Evolutionary conservation across 2,797 vertebrate genomes (phyloP), one percentile per base, ranked within the genome.

Genomic region (Myotis myotis): DNA sequence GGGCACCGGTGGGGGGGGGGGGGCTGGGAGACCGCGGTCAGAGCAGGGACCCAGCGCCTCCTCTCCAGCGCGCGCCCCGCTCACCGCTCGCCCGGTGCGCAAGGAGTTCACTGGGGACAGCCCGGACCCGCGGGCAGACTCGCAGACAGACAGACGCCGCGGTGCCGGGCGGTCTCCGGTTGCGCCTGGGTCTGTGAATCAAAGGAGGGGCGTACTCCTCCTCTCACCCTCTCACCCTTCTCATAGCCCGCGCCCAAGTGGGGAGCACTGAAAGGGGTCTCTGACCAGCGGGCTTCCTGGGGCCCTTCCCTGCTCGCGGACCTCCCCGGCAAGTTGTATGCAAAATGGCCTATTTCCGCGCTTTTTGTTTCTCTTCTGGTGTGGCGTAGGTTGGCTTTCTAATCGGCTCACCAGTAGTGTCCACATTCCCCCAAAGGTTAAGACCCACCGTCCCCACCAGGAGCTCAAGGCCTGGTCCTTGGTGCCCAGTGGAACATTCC

Each of bases 71-170:
- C 30, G 19, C 28, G 17, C 20, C 5, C 0, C 8, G 64, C 30
- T 68, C 44, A 3, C 66, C 3, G 8, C 1, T 8, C 20, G 38
- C 68, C 87, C 81, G 6, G 51, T 36, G 33, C 22, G 1, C 33
- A 11, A 53, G 44, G 51, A 93, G 91, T 84, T 96, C 96, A 81
- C 76, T 41, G n/a, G 0, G n/a, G 76, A 85, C 78, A 33, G 55
- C 70, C 16, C 22, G 8, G 38, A 81, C 86, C 51, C 5, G 10
- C 3, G 51, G 47, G 84, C 80, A 71, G 95, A 75, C 25, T 11
- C 22, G 76, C 95, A 96, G 93, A 96, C 84, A 95, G 49, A 95
- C 87, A 83, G 95, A 96, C 93, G 82, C 93, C 95, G 10, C 4
- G 60, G 91, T 88, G 95, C 93, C 75, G n/a, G 95, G 64, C 13